Evolutionary conservation across 2,888 invertebrate genomes (phyloP).

Genomic region (Orthonevra nobilis): DNA sequence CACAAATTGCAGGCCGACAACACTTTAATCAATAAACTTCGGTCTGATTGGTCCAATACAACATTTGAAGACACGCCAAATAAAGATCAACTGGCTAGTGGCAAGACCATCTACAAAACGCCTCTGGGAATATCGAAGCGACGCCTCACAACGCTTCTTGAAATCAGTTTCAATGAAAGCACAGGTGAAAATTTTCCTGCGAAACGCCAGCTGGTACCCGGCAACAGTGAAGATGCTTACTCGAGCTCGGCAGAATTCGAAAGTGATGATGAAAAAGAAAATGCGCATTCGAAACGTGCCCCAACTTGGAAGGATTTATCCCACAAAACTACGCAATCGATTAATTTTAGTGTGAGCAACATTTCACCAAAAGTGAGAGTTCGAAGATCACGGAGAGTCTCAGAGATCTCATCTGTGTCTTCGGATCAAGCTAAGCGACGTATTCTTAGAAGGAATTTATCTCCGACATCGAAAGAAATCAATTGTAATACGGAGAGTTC

Average conservation of each 20-base stretch:
- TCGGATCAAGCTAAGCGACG: too few relatives aligned
- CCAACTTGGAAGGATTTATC: constrained; percentile 45
- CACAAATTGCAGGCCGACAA: too few relatives aligned
- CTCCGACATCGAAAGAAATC: too few relatives aligned
- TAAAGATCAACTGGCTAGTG: background rate
- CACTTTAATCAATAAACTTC: background rate
- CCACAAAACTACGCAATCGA: constrained; percentile 5
- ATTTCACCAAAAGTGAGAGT: background rate
- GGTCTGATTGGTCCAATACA: constrained; percentile 33
- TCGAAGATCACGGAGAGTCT: background rate
- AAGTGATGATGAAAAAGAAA: constrained; percentile 16
- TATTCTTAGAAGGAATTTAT: too few relatives aligned
- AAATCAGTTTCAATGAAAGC: constrained; percentile 4
- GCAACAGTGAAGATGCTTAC: constrained; percentile 26
- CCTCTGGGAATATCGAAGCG: background rate
- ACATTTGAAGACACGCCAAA: constrained; percentile 1
- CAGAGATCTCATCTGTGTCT: too few relatives aligned
- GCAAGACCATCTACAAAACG: background rate
- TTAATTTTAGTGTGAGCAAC: background rate
- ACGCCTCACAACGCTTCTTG: constrained; percentile 17
- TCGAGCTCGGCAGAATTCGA: constrained; percentile 58
- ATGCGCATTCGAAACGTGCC: constrained; percentile 24
- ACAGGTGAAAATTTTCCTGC: too few relatives aligned
- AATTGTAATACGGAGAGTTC: too few relatives aligned
- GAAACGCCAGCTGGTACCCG: too few relatives aligned